A percentile compares a stretch with the other conserved stretches of the same genome.
These are phyloP conservation scores for Epiperipatus broadwayi DNA, from an alignment of 2,888 invertebrate genomes.

Conservation along the genomic window DNA sequence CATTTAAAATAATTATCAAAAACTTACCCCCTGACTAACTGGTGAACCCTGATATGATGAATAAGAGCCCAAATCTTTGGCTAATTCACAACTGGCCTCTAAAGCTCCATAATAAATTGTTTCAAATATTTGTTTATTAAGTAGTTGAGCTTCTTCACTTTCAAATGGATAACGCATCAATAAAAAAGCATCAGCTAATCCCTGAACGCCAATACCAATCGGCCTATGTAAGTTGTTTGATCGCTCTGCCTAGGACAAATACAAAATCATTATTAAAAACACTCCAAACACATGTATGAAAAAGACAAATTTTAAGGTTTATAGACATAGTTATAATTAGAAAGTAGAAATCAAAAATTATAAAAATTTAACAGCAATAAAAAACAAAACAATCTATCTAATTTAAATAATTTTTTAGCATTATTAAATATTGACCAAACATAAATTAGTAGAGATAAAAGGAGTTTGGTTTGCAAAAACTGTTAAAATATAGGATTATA, in stretches of 20 bases:
- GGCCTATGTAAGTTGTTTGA: constrained; percentile 61
- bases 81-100: constrained; percentile 84
- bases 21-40: constrained; percentile 61
- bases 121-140: constrained; percentile 93
- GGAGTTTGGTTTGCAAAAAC: too few species aligned
- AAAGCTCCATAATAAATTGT: constrained; percentile 92
- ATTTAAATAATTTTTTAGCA: too few species aligned
- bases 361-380: background rate
- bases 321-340: background rate
- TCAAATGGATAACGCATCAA: constrained; percentile 83
- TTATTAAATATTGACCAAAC: too few species aligned
- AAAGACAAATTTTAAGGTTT: too few species aligned
- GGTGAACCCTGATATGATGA: constrained; percentile 79
- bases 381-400: constrained; percentile 8
- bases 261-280: constrained; percentile 10
- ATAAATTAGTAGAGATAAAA: too few species aligned
- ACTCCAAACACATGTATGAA: too few species aligned
- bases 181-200: constrained; percentile 88
- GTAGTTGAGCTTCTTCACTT: constrained; percentile 54
- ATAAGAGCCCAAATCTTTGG: constrained; percentile 62
- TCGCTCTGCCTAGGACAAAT: constrained; percentile 30
- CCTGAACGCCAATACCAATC: constrained; percentile 80
- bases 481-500: too few species aligned
- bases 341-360: background rate
- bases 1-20: background rate